phyloP scores from a whole-genome alignment of 2,888 invertebrate genomes.

The Chymomyza fuscimana region DNA sequence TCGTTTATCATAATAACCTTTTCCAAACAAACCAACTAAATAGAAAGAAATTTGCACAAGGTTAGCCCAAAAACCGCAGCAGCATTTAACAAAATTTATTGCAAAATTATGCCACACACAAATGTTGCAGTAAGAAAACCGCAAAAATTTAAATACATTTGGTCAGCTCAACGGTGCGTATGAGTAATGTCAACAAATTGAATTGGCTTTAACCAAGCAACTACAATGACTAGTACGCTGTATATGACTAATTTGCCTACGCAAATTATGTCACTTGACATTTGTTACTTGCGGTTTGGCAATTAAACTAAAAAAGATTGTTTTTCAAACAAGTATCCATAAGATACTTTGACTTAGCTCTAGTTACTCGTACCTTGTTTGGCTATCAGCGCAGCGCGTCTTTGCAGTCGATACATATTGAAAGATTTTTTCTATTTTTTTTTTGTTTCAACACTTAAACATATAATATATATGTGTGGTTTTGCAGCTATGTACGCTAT shows the following conservation, averaged over 20 bases:
- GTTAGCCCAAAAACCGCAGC: background rate
- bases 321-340: background rate
- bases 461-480: no score
- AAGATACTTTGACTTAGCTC: background rate
- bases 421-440: background rate
- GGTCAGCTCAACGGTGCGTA: slow-evolving; percentile 46
- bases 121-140: background rate
- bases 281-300: slow-evolving; percentile 21
- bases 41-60: background rate
- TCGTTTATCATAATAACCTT: background rate
- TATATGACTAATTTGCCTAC: slow-evolving; percentile 32
- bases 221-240: slow-evolving; percentile 20
- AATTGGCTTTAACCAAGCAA: slow-evolving; percentile 1
- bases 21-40: background rate
- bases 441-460: slow-evolving; percentile 4
- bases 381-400: slow-evolving; percentile 76
- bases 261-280: slow-evolving; percentile 15
- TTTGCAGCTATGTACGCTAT: no score
- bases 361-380: slow-evolving; percentile 73
- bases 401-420: slow-evolving; percentile 77
- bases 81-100: background rate
- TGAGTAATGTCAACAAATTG: slow-evolving; percentile 53
- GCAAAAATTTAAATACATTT: background rate
- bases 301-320: slow-evolving; percentile 6
- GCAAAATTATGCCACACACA: background rate